phyloP scores from a whole-genome alignment of 2,888 invertebrate genomes.

The Galeopsomyia nigrocyanea region DNA sequence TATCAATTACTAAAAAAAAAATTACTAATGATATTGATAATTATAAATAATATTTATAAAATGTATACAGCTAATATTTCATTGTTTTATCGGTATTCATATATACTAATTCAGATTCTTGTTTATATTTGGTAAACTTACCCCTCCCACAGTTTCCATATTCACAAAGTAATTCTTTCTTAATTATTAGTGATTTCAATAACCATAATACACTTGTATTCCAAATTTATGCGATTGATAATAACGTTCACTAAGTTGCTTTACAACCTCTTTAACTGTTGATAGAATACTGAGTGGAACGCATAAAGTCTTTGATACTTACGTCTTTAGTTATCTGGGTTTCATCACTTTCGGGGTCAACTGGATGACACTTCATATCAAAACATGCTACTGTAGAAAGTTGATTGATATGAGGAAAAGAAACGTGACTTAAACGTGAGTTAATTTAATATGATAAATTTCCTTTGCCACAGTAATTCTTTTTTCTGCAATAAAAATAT shows the following conservation, averaged over 20 bases:
- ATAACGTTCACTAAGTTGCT: slow-evolving; percentile 1
- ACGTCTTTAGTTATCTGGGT: slow-evolving; percentile 64
- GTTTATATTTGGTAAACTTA: slow-evolving; percentile 54
- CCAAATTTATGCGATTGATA: slow-evolving; percentile 4
- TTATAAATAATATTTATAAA: no score
- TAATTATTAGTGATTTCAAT: not conserved
- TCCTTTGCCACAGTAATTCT: slow-evolving; percentile 1
- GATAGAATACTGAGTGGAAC: slow-evolving; percentile 58
- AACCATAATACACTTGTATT: slow-evolving; percentile 1
- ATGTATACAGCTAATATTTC: no score
- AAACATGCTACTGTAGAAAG: slow-evolving; percentile 55
- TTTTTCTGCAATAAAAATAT: no score
- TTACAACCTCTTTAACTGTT: slow-evolving; percentile 35
- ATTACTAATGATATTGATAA: no score
- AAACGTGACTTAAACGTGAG: slow-evolving; percentile 68
- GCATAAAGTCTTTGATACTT: slow-evolving; percentile 58
- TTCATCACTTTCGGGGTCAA: slow-evolving; percentile 64
- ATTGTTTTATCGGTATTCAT: no score
- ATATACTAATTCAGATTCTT: no score
- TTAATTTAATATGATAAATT: slow-evolving; percentile 44
- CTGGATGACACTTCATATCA: slow-evolving; percentile 65
- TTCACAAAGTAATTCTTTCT: not conserved
- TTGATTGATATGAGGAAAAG: slow-evolving; percentile 52
- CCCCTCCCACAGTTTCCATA: slow-evolving; percentile 62
- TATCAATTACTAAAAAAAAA: no score